Conservation (phyloP, 2,113 vertebrate genomes). For the Pholis gunnellus region DNA sequence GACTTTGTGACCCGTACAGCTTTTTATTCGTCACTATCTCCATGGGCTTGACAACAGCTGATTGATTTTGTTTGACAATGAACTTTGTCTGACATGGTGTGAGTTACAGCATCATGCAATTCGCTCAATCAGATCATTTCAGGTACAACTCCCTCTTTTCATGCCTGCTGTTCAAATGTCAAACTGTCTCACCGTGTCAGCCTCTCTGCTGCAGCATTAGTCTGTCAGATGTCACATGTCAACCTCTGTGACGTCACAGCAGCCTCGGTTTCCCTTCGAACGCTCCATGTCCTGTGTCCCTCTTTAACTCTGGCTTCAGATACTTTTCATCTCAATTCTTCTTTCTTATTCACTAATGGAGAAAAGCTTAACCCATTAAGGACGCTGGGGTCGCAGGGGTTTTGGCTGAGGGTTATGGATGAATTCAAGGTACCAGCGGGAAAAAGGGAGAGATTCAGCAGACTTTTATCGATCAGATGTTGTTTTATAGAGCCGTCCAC, state of each 20-base stretch:
- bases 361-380: background rate
- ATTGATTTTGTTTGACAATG: constrained; percentile 41
- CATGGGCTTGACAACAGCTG: constrained; percentile 12
- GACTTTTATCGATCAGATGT: constrained; percentile 53
- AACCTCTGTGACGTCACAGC: constrained; percentile 50
- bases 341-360: background rate
- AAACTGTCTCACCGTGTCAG: constrained; percentile 48
- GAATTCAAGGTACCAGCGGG: constrained; percentile 52
- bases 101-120: constrained; percentile 9
- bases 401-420: constrained; percentile 46
- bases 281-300: constrained; percentile 26
- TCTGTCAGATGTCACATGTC: constrained; percentile 54
- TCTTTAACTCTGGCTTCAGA: constrained; percentile 11
- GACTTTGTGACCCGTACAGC: background rate
- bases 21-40: background rate
- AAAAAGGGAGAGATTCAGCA: constrained; percentile 23
- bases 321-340: constrained; percentile 3
- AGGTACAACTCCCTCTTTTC: constrained; percentile 34
- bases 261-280: constrained; percentile 22
- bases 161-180: constrained; percentile 51
- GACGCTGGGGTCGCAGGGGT: constrained; percentile 6
- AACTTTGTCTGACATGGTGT: constrained; percentile 26
- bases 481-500: constrained; percentile 61
- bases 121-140: constrained; percentile 38
- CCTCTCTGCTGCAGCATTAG: constrained; percentile 10